Conservation (phyloP, 1,140 invertebrate species). For the Cydia fagiglandana region DNA sequence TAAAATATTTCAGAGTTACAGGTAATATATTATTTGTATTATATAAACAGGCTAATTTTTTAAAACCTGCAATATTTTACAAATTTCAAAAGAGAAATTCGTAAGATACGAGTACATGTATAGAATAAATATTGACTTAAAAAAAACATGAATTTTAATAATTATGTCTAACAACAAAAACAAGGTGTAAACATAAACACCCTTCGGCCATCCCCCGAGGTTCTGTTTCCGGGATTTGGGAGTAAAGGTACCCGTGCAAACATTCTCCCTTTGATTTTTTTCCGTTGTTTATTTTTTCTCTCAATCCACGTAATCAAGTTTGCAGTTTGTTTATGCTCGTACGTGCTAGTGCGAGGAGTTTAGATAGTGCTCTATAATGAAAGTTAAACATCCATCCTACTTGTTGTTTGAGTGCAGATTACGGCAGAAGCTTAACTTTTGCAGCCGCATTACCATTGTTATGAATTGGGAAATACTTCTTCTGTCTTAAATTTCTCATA, state of each 20-base stretch:
- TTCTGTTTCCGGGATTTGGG: slow-evolving; percentile 49
- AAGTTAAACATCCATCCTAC: neutral
- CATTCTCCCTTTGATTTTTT: slow-evolving; percentile 55
- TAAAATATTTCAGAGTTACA: too few relatives aligned
- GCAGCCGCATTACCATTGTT: slow-evolving; percentile 27
- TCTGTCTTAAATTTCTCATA: too few relatives aligned
- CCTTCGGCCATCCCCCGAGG: slow-evolving; percentile 33
- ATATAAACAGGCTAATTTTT: too few relatives aligned
- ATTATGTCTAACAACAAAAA: slow-evolving; percentile 34
- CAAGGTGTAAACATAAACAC: slow-evolving; percentile 36
- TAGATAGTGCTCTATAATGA: slow-evolving; percentile 21
- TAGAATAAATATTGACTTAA: too few relatives aligned
- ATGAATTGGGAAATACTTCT: too few relatives aligned
- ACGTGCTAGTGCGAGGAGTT: slow-evolving; percentile 40
- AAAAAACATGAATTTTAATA: neutral
- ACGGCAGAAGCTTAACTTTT: slow-evolving; percentile 25
- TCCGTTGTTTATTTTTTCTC: slow-evolving; percentile 61
- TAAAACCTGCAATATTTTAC: too few relatives aligned
- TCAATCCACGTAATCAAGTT: slow-evolving; percentile 63
- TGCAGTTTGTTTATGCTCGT: slow-evolving; percentile 49
- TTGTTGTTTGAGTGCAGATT: neutral
- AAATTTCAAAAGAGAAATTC: too few relatives aligned
- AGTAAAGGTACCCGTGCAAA: slow-evolving; percentile 52
- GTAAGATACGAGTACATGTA: too few relatives aligned
- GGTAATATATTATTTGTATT: too few relatives aligned